Conservation (phyloP, 2,888 invertebrate species). For the Cosmopolites sordidus region DNA sequence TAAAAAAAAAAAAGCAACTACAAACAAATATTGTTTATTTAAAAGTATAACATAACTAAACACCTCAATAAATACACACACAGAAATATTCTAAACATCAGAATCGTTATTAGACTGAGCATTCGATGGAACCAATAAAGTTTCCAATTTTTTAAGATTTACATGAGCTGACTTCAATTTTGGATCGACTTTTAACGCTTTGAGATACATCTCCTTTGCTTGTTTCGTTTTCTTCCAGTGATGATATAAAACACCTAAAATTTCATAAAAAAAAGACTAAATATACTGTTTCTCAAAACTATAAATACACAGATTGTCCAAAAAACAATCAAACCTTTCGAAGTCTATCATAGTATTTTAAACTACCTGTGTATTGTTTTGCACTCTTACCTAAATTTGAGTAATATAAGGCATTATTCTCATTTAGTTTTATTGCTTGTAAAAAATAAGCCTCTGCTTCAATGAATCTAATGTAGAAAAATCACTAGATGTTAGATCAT, state of each 20-base stretch:
- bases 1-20: too few relatives aligned
- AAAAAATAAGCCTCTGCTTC: slow-evolving; percentile 80
- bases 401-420: slow-evolving; percentile 74
- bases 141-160: slow-evolving; percentile 58
- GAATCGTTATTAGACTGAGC: slow-evolving; percentile 16
- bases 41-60: too few relatives aligned
- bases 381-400: slow-evolving; percentile 87
- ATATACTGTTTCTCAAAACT: not conserved
- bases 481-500: too few relatives aligned
- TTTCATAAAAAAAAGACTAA: too few relatives aligned
- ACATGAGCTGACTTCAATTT: slow-evolving; percentile 62
- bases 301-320: not conserved
- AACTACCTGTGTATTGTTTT: too few relatives aligned
- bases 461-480: slow-evolving; percentile 58
- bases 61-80: not conserved
- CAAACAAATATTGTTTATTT: too few relatives aligned
- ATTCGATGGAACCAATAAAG: not conserved
- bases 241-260: slow-evolving; percentile 84
- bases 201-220: slow-evolving; percentile 71
- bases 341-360: too few relatives aligned
- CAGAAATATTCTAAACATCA: slow-evolving; percentile 2
- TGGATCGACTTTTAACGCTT: slow-evolving; percentile 71
- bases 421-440: slow-evolving; percentile 62
- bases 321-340: too few relatives aligned
- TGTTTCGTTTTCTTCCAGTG: slow-evolving; percentile 75